A percentile compares a stretch with the other conserved stretches of the same genome.
phyloP scores from a whole-genome alignment of 2,797 vertebrate genomes.

The Sarcoramphus papa region DNA sequence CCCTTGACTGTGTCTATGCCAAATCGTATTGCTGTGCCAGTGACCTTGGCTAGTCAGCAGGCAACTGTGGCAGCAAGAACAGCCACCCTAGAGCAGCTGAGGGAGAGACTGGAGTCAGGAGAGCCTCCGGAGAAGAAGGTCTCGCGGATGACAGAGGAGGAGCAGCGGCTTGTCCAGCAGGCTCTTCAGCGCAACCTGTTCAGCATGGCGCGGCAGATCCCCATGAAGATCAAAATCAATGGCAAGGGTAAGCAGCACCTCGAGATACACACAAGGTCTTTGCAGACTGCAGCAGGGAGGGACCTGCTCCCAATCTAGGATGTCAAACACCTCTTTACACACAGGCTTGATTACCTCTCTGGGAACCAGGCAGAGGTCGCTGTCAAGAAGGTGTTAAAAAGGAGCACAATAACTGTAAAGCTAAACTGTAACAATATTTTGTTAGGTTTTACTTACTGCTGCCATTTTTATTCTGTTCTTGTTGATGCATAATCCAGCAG shows the following conservation, averaged over 20 bases:
- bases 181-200: conserved; percentile 92
- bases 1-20: conserved; percentile 74
- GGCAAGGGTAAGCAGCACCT: conserved; percentile 71
- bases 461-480: neutral
- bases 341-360: neutral
- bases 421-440: neutral
- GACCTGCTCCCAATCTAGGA: rapidly evolving
- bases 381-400: neutral
- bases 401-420: neutral
- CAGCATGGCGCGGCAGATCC: conserved; percentile 83
- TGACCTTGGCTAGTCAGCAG: conserved; percentile 80
- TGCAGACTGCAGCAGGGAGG: neutral
- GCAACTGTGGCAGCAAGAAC: conserved; percentile 77
- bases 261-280: neutral
- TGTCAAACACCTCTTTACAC: neutral
- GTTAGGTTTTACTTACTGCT: neutral
- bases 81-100: conserved; percentile 86
- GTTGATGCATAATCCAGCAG: neutral
- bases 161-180: conserved; percentile 93
- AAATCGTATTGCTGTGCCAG: conserved; percentile 76
- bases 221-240: conserved; percentile 81
- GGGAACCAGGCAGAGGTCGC: neutral
- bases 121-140: conserved; percentile 88
- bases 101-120: conserved; percentile 85
- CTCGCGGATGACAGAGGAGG: conserved; percentile 83